Evolutionary conservation across 1,140 invertebrate genomes (phyloP).

Genomic region (Hydropsyche tenuis): DNA sequence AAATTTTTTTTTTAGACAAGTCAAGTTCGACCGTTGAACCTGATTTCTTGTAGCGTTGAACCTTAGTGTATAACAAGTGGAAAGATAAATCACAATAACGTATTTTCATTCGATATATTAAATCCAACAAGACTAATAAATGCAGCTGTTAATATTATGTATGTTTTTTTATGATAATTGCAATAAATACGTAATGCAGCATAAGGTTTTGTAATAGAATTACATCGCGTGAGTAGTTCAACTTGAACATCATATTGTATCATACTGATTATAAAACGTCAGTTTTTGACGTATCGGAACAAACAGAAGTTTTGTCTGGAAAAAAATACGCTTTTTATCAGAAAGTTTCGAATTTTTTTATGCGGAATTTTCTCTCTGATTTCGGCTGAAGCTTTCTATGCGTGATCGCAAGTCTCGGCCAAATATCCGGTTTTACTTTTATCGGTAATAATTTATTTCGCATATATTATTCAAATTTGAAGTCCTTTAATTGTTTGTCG

Average conservation of each 20-base stretch:
- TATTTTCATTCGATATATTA: no score
- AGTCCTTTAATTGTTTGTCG: neutral
- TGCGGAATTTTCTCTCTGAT: neutral
- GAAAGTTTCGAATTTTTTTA: no score
- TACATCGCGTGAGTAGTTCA: no score
- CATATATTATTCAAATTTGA: neutral
- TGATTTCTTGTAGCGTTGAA: neutral
- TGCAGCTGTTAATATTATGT: no score
- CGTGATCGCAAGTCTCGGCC: neutral
- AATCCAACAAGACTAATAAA: no score
- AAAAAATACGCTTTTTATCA: no score
- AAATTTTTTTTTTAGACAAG: neutral
- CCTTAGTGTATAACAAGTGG: neutral
- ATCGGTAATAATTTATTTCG: neutral
- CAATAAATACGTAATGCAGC: no score
- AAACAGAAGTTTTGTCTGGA: neutral
- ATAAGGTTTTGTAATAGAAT: no score
- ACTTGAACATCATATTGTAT: no score
- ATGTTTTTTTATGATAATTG: no score
- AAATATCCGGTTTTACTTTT: slow-evolving; percentile 3
- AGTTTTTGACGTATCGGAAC: neutral
- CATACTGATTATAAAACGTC: no score
- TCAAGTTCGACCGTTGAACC: slow-evolving; percentile 22
- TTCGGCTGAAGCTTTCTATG: neutral
- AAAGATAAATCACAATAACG: no score